These are phyloP conservation scores for Drosophila falleni DNA, from an alignment of 2,888 invertebrate genomes.

Conservation along the genomic window DNA sequence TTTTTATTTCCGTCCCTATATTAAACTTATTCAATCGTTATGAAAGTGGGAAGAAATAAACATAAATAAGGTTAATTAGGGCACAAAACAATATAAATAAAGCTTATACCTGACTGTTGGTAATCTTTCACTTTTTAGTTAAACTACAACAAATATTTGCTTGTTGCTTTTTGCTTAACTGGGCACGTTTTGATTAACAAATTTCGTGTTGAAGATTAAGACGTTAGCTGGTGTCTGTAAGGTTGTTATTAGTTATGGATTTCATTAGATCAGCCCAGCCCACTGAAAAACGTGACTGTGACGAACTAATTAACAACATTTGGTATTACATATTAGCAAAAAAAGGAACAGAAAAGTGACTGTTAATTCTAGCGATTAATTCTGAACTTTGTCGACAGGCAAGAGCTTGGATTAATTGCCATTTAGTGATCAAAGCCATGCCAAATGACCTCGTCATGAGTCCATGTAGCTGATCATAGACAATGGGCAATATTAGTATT, in stretches of 20 bases:
- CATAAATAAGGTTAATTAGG: slow-evolving; percentile 31
- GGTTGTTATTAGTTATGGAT: slow-evolving; percentile 62
- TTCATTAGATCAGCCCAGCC: slow-evolving; percentile 36
- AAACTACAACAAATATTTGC: slow-evolving; percentile 35
- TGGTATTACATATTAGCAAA: slow-evolving; percentile 28
- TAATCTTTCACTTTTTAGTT: slow-evolving; percentile 32
- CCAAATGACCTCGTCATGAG: slow-evolving; percentile 35
- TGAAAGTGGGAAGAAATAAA: slow-evolving; percentile 11
- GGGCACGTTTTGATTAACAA: slow-evolving; percentile 54
- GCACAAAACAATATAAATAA: slow-evolving; percentile 18
- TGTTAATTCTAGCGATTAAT: slow-evolving; percentile 41
- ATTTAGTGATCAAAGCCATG: slow-evolving; percentile 33
- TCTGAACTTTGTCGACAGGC: slow-evolving; percentile 46
- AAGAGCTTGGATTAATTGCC: slow-evolving; percentile 45
- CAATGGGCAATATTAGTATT: slow-evolving; percentile 41
- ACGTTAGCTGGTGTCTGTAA: slow-evolving; percentile 37
- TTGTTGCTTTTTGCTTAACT: slow-evolving; percentile 15
- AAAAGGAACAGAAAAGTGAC: slow-evolving; percentile 23
- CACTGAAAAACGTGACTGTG: slow-evolving; percentile 46
- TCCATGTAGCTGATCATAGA: slow-evolving; percentile 19
- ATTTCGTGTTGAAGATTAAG: slow-evolving; percentile 64
- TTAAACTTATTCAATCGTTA: slow-evolving; percentile 22
- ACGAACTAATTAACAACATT: slow-evolving; percentile 46
- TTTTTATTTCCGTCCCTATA: slow-evolving; percentile 25
- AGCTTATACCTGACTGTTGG: slow-evolving; percentile 13